phyloP scores from a whole-genome alignment of 2,113 vertebrate genomes.

The Salvelinus sp. region DNA sequence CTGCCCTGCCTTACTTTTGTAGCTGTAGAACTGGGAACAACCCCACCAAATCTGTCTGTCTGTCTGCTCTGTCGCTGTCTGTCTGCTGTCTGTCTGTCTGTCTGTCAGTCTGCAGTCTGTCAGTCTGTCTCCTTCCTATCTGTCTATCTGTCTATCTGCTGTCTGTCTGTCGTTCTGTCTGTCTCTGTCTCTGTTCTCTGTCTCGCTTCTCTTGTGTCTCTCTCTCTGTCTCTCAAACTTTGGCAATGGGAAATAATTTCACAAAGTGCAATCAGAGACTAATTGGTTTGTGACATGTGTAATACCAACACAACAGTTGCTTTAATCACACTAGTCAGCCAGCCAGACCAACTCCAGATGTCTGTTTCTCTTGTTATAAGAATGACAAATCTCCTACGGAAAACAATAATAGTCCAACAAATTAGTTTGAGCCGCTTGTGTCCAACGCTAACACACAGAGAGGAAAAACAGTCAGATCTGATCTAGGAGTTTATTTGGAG shows the following conservation, averaged over 20 bases:
- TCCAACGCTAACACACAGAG: no score
- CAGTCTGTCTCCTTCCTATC: no score
- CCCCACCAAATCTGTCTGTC: not conserved
- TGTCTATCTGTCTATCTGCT: not conserved
- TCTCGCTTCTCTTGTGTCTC: not conserved
- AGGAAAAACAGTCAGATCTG: no score
- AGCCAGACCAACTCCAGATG: constrained; percentile 38
- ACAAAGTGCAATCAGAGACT: constrained; percentile 7
- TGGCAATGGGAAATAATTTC: no score
- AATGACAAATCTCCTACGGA: constrained; percentile 18
- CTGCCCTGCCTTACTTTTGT: not conserved
- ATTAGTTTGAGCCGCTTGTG: no score
- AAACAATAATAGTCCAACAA: constrained; percentile 49
- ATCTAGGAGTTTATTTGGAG: no score
- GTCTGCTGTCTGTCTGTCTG: no score
- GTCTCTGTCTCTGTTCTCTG: no score
- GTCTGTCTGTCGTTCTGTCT: not conserved
- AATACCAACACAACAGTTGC: constrained; percentile 46
- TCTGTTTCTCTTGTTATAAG: not conserved
- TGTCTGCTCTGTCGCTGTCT: no score
- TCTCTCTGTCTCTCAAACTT: no score
- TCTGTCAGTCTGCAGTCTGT: no score
- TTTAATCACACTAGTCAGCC: constrained; percentile 57
- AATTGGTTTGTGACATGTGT: constrained; percentile 27
- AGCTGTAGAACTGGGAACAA: not conserved